These are phyloP conservation scores for Perdix hodgsoniae DNA, from an alignment of 2,797 vertebrate genomes.

Conservation along the genomic window DNA sequence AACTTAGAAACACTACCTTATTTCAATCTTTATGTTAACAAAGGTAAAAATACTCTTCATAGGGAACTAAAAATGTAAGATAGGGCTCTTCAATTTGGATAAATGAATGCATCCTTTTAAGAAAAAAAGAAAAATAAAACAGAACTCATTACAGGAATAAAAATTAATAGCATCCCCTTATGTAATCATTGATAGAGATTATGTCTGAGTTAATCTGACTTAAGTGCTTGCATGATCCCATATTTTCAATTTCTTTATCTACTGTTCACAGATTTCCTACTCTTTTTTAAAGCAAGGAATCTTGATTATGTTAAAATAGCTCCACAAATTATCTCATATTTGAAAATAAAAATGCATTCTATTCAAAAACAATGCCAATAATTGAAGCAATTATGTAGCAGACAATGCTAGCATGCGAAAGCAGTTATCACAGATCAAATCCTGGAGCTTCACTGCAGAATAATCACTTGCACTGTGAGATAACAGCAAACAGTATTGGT, in stretches of 20 bases:
- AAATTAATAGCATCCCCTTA: conserved; percentile 23
- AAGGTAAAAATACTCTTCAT: neutral
- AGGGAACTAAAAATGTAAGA: neutral
- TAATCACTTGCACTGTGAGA: neutral
- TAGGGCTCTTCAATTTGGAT: neutral
- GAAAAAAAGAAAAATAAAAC: neutral
- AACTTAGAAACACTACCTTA: neutral
- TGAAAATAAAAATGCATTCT: conserved; percentile 5
- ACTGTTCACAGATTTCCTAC: neutral
- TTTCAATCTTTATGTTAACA: neutral
- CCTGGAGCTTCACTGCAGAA: conserved; percentile 1
- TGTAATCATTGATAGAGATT: neutral
- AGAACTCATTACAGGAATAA: neutral
- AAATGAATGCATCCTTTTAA: neutral
- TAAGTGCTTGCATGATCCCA: neutral
- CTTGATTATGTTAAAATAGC: neutral
- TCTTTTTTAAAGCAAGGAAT: neutral
- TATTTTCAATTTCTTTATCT: conserved; percentile 23
- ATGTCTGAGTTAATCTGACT: conserved; percentile 8
- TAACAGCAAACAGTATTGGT: neutral
- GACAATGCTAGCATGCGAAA: neutral
- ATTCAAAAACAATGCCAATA: conserved; percentile 26
- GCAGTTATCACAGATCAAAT: conserved; percentile 1
- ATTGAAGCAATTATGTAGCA: conserved; percentile 21
- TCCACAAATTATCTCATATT: neutral